Conservation (phyloP, 2,113 vertebrate genomes). For the Hippocampus mohnikei region DNA sequence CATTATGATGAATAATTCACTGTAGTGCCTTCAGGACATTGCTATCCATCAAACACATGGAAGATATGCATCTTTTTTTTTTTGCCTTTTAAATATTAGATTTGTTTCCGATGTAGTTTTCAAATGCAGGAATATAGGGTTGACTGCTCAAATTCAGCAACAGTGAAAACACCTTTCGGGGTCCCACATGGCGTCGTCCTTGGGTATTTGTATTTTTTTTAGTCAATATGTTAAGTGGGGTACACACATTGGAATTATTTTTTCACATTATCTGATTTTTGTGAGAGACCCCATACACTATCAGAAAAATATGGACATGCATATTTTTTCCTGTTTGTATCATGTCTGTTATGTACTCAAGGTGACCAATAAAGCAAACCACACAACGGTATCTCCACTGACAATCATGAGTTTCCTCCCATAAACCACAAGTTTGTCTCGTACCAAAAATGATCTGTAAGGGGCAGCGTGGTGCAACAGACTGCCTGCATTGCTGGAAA, state of each 20-base stretch:
- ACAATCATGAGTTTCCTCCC: too few species aligned
- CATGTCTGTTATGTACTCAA: too few species aligned
- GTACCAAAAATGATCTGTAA: too few species aligned
- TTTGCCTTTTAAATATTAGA: not conserved
- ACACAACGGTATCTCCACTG: too few species aligned
- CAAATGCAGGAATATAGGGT: not conserved
- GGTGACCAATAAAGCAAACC: too few species aligned
- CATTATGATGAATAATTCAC: constrained; percentile 1
- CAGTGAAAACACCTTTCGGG: not conserved
- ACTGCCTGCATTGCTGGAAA: too few species aligned
- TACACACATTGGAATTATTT: not conserved
- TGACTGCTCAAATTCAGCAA: not conserved
- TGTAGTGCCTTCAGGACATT: not conserved
- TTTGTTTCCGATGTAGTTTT: not conserved
- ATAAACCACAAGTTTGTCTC: too few species aligned
- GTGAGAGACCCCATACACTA: too few species aligned
- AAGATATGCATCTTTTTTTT: not conserved
- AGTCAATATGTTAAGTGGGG: not conserved
- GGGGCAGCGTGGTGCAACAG: too few species aligned
- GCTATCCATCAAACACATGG: not conserved
- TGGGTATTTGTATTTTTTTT: not conserved
- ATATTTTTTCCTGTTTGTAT: too few species aligned
- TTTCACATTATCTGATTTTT: too few species aligned
- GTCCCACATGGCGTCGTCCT: not conserved
- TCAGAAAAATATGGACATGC: too few species aligned